Base-by-base conservation (phyloP, 2,797 vertebrate genomes). In the Rhynchotus rufescens region DNA sequence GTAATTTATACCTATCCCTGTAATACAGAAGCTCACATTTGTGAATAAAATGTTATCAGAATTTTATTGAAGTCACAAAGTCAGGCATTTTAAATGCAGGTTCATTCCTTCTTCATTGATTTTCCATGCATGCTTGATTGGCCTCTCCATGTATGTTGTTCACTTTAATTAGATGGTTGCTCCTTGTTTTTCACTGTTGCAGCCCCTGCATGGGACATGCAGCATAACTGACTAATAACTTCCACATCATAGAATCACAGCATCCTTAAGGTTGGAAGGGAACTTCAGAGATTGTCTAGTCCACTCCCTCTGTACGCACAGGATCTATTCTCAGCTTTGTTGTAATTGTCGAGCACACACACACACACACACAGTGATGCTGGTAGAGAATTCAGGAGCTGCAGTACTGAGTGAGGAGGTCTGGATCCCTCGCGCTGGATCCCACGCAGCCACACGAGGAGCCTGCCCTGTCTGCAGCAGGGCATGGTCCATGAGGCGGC, bases 191-290 rank as follows among this genome's bases (percentile, higher is more conserved):
- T 64, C 22, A 13, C 6, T 59, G 21, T 40, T 9, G 38, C 38
- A 66, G 38, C 5, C 51, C 11, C 0, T 10, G 20, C 34, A 3
- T 25, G 30, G 30, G 11, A 13, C 6, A 0, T 16, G 12, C n/a
- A 11, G n/a, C 2, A 0, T 17, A 26, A 30, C 25, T 19, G 3
- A 15, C 2, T 1, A n/a, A n/a, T n/a, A n/a, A n/a, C n/a, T n/a
- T n/a, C n/a, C 16, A 34, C 38, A 11, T 36, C 36, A 36, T 36
- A 36, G 36, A 36, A 36, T 36, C 36, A 36, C 36, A 36, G 36
- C 9, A 36, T 36, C 36, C 36, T 36, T 36, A 36, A 36, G 36
- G 36, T 36, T 36, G 36, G 36, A 36, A 36, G 36, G 36, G 36
- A 36, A 9, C 36, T 36, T 36, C 10, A 36, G 36, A 36, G 36